A percentile compares a stretch with the other conserved stretches of the same genome.
phyloP scores from a whole-genome alignment of 1,140 invertebrate species.

The Drosophila suzukii region DNA sequence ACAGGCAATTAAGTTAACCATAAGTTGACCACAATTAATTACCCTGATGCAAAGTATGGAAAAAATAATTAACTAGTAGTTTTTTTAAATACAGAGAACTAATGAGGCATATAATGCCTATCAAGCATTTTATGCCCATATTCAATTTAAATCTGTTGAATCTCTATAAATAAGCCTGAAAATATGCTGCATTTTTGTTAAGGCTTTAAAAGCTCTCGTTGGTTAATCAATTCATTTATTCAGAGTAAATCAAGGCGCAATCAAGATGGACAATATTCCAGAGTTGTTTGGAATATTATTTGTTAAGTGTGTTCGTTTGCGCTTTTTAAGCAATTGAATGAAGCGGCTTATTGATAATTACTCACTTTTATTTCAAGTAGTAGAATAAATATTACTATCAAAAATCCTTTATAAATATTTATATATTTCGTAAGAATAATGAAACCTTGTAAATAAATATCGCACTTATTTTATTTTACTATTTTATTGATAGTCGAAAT shows the following conservation, averaged over 20 bases:
- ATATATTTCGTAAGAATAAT: background rate
- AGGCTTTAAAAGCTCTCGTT: slow-evolving; percentile 6
- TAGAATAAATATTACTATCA: background rate
- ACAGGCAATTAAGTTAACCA: slow-evolving; percentile 52
- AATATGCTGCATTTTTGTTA: slow-evolving; percentile 19
- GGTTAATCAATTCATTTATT: slow-evolving; percentile 9
- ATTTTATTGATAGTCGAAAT: background rate
- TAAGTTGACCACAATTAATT: slow-evolving; percentile 58
- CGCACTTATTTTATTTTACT: background rate
- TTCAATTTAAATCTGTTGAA: slow-evolving; percentile 35
- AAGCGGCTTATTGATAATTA: background rate
- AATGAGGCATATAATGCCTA: slow-evolving; percentile 48
- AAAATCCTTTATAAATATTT: background rate
- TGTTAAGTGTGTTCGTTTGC: background rate
- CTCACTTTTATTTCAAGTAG: background rate
- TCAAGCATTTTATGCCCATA: slow-evolving; percentile 25
- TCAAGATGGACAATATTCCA: slow-evolving; percentile 7
- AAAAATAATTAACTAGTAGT: slow-evolving; percentile 46
- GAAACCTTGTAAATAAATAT: background rate
- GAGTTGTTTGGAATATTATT: background rate
- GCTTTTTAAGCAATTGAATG: no score
- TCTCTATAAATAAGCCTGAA: slow-evolving; percentile 18
- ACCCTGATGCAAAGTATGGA: slow-evolving; percentile 18
- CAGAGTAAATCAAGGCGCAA: background rate
- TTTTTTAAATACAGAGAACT: slow-evolving; percentile 38